These are phyloP conservation scores for Drosophila auraria DNA, from an alignment of 1,140 invertebrate species.

Conservation along the genomic window DNA sequence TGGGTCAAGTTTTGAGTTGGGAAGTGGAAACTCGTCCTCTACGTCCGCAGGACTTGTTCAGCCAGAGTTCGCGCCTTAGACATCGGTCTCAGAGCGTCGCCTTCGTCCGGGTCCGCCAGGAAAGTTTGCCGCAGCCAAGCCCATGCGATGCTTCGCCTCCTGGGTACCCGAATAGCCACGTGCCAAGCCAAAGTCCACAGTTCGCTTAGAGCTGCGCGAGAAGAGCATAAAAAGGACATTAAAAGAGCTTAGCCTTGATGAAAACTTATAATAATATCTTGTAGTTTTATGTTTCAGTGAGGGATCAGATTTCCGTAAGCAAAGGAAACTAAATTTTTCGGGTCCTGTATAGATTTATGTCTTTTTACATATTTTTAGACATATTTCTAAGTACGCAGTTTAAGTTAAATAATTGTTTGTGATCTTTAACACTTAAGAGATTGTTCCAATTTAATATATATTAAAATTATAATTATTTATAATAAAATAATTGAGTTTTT, in stretches of 20 bases:
- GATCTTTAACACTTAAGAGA: no score
- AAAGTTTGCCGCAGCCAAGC: constrained; percentile 93
- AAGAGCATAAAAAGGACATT: not conserved
- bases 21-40: constrained; percentile 31
- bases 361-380: no score
- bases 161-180: constrained; percentile 95
- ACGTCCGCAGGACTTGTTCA: constrained; percentile 13
- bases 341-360: no score
- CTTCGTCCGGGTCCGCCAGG: constrained; percentile 94
- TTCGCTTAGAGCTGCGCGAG: constrained; percentile 90
- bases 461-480: no score
- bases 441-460: no score
- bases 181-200: constrained; percentile 92
- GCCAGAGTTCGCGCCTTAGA: constrained; percentile 54
- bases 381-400: no score
- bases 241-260: not conserved
- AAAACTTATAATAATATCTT: not conserved
- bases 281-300: no score
- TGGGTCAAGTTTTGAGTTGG: constrained; percentile 35
- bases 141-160: constrained; percentile 95
- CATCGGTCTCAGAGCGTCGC: constrained; percentile 88
- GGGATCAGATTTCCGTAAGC: no score
- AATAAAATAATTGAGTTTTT: no score
- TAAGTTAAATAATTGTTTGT: no score
- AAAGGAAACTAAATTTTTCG: no score